Evolutionary conservation across 2,888 invertebrate genomes (phyloP).

Genomic region (Lycophotia porphyrea): DNA sequence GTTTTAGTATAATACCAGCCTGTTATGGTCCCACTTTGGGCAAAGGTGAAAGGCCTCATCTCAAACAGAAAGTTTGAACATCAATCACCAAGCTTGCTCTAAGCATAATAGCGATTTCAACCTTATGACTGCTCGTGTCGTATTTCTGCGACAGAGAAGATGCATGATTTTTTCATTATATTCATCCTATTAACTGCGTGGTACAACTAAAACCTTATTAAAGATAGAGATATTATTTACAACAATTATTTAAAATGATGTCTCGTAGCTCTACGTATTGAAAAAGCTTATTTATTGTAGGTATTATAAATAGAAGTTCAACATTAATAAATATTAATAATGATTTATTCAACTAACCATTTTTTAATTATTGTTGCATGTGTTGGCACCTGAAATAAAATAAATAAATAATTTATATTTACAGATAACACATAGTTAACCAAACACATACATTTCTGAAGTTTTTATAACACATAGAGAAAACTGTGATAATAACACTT

Average conservation of each 20-base stretch:
- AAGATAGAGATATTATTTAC: too few species aligned
- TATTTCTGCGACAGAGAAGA: too few species aligned
- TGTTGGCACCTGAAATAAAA: constrained; percentile 71
- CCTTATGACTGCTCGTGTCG: too few species aligned
- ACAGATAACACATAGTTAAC: neutral
- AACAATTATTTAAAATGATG: too few species aligned
- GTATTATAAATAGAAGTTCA: too few species aligned
- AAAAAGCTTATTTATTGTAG: too few species aligned
- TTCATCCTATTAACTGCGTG: too few species aligned
- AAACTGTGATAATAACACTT: constrained; percentile 62
- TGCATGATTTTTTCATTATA: too few species aligned
- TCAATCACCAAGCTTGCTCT: neutral
- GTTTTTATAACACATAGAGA: neutral
- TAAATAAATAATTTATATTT: neutral
- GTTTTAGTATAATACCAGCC: neutral
- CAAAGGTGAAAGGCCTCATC: too few species aligned
- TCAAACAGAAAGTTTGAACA: neutral
- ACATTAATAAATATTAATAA: too few species aligned
- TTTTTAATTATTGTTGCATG: constrained; percentile 82
- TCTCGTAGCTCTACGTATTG: too few species aligned
- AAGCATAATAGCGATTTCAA: neutral
- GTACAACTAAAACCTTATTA: too few species aligned
- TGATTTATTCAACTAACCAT: constrained; percentile 77
- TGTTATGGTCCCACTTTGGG: neutral
- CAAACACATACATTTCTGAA: neutral